A percentile compares a stretch with the other conserved stretches of the same genome.
Conservation (phyloP, 1,140 invertebrate species). For the Acyrthosiphon pisum region DNA sequence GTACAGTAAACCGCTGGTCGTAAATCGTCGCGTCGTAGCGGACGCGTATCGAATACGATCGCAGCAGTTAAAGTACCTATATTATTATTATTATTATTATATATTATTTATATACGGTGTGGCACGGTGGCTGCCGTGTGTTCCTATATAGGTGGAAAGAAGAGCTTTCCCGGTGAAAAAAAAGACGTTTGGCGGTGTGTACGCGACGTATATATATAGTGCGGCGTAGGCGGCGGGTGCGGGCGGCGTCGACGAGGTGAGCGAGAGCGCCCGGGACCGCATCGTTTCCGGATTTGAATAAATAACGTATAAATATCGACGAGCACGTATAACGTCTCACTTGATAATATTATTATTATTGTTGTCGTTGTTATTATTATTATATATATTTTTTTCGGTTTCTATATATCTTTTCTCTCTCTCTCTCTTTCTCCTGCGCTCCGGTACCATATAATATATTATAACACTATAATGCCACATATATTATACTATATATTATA, state of each 20-base stretch:
- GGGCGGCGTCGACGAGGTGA: background rate
- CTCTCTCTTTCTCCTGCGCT: background rate
- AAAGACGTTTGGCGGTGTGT: background rate
- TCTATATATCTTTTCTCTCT: background rate
- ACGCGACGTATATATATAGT: background rate
- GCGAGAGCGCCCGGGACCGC: background rate
- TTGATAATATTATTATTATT: slow-evolving; percentile 40
- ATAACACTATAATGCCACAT: background rate
- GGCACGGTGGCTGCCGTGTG: background rate
- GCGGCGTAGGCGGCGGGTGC: background rate
- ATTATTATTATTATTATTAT: background rate
- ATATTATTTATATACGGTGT: background rate
- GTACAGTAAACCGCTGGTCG: background rate
- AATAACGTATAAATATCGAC: slow-evolving; percentile 54
- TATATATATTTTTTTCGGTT: slow-evolving; percentile 18
- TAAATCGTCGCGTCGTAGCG: slow-evolving; percentile 46
- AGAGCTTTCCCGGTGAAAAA: background rate
- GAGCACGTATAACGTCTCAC: slow-evolving; percentile 41
- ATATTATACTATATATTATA: slow-evolving; percentile 11
- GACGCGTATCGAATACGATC: slow-evolving; percentile 48
- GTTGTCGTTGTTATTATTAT: slow-evolving; percentile 25
- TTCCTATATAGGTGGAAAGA: background rate
- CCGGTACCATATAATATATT: background rate
- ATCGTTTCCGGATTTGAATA: slow-evolving; percentile 50
- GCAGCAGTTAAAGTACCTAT: background rate